Evolutionary conservation across 2,113 vertebrate species (phyloP), one percentile per base, ranked within the genome.

Genomic region (Orthochromis indermauri): DNA sequence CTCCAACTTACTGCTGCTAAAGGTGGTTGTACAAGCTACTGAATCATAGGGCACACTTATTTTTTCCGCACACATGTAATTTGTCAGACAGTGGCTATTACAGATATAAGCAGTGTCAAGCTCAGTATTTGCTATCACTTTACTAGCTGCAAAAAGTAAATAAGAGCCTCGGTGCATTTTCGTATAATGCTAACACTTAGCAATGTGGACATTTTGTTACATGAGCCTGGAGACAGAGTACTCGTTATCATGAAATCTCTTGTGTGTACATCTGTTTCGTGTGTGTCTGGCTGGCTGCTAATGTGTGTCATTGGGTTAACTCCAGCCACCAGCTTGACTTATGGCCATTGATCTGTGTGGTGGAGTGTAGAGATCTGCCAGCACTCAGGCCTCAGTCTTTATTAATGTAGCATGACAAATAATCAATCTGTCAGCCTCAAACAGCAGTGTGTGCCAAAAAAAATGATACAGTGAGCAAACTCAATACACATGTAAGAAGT

Each of bases 251-350:
- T 31, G 57, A 59, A 1, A 31, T 57, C 63, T 49, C 51, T n/a
- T 8, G 24, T 76, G 87, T 81, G 83, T 80, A 87, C 83, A 90
- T 90, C 82, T 24, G 54, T 87, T 89, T 78, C 24, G 59, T 54
- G 51, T 83, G 59, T 71, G 82, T 89, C 61, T 84, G 81, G 42
- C 73, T 87, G 80, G 71, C 83, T 86, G 87, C 89, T 88, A 89
- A 92, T 57, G 82, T 94, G 90, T 94, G 90, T 90, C 92, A 91
- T n/a, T 91, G 90, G 90, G 79, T 71, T 84, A 91, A 90, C 86
- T 90, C 88, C 90, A 89, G 88, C 90, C 91, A 91, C 83, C 93
- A 86, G 86, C 87, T 63, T 88, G 86, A 95, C 91, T 94, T 94
- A 94, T 91, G 71, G 82, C 37, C 82, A 95, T 93, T 87, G 92